These are phyloP conservation scores for Noctua pronuba DNA, from an alignment of 2,888 invertebrate species.

Conservation along the genomic window DNA sequence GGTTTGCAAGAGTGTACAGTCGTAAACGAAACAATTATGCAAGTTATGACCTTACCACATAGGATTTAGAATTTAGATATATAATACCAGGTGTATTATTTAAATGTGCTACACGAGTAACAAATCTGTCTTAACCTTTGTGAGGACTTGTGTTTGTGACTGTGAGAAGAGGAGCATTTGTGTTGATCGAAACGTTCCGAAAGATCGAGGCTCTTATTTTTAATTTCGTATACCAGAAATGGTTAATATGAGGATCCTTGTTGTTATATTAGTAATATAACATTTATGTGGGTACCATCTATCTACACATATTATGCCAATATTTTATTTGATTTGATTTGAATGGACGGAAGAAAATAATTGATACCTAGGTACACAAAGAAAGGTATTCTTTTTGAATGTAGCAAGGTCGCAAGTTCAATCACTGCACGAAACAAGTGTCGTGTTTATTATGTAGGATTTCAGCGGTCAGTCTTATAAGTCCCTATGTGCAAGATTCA, in stretches of 20 bases:
- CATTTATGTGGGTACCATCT: no score
- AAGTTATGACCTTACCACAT: not conserved
- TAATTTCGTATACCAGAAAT: no score
- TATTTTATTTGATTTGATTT: no score
- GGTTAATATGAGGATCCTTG: no score
- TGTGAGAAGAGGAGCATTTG: not conserved
- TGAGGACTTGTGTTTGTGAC: not conserved
- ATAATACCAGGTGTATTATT: not conserved
- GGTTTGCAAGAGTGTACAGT: conserved; percentile 40
- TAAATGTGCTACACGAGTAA: not conserved
- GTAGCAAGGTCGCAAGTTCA: conserved; percentile 25
- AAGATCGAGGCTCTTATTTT: not conserved
- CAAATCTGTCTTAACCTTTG: not conserved
- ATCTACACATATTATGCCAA: no score
- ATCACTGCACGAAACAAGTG: conserved; percentile 6
- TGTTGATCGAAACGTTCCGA: not conserved
- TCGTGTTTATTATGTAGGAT: not conserved
- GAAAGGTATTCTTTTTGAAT: conserved; percentile 1
- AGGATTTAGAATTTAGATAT: not conserved
- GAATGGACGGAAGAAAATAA: not conserved
- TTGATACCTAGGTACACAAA: not conserved
- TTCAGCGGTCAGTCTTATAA: conserved; percentile 4
- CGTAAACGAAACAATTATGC: conserved; percentile 37
- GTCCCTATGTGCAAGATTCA: not conserved
- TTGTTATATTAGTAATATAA: no score